Base-by-base conservation (phyloP, 2,888 invertebrate genomes). In the Pristionchus entomophagus region DNA sequence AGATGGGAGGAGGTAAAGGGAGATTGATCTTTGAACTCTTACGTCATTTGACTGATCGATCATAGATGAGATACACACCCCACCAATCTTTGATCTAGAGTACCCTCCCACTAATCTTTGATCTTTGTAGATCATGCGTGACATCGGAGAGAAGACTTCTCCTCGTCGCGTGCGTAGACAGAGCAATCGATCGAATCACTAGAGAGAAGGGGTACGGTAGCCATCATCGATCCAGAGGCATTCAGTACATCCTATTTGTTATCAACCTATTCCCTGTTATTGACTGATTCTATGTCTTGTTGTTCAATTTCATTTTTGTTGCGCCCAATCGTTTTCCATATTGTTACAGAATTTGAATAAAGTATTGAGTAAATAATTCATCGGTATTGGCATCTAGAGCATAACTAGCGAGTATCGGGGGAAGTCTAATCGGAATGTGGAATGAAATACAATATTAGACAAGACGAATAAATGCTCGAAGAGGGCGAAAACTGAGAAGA, bases 371-470 rank as follows among this genome's bases (percentile, higher is more conserved):
- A 73, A 41, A 73, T 26, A 19, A 41, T 45, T 73, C 35, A 38
- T 38, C 65, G 38, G 22, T 22, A 62, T 29, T 0, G 6, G 2
- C 6, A 45, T 45, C 35, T 80, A 84, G 17, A 84, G 69, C 41
- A 69, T 0, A 22, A 53, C 49, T 62, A 84, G 69, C n/a, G 69
- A 41, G 38, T 78, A 65, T 22, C 69, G 22, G 29, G 78, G 69
- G 78, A 86, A 86, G 26, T 86, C 86, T 26, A 62, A 49, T 35
- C 86, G 80, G 69, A 86, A 86, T 51, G 86, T 49, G 2, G 86
- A 86, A n/a, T 86, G 86, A 49, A 86, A 86, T 6, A 19, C 19
- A 19, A 86, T 80, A 86, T 86, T 86, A 22, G 86, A 80, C 26
- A 86, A 19, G 41, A 86, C 86, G 35, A 86, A 86, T 12, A 51